Conservation (phyloP, 2,888 invertebrate genomes). For the Phasia obesa region DNA sequence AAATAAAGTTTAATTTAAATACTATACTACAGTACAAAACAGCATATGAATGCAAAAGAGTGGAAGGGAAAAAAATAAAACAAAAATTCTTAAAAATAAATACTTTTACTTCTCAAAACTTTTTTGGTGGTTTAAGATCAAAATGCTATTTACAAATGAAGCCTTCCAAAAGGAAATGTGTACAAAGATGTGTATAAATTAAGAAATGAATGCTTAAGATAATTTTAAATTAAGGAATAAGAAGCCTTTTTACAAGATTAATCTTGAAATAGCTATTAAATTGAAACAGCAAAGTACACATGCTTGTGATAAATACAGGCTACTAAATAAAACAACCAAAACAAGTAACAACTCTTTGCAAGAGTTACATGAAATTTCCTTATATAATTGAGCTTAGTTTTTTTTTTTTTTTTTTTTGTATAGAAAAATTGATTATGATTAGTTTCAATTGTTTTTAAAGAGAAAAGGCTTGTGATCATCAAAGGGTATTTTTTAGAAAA, state of each 20-base stretch:
- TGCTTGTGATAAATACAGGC: conserved; percentile 57
- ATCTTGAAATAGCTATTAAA: conserved; percentile 18
- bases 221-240: conserved; percentile 50
- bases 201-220: conserved; percentile 51
- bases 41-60: conserved; percentile 41
- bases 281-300: conserved; percentile 43
- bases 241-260: conserved; percentile 54
- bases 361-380: conserved; percentile 53
- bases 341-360: conserved; percentile 44
- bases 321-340: conserved; percentile 49
- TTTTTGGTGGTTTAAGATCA: conserved; percentile 47
- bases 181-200: conserved; percentile 40
- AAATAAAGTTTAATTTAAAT: conserved; percentile 20
- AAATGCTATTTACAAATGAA: conserved; percentile 70
- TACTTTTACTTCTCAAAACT: conserved; percentile 42
- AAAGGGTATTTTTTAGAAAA: conserved; percentile 18
- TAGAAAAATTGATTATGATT: conserved; percentile 28
- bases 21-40: conserved; percentile 51
- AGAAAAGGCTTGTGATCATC: conserved; percentile 40
- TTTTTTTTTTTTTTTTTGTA: conserved; percentile 40
- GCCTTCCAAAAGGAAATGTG: conserved; percentile 59
- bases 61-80: conserved; percentile 34
- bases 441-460: conserved; percentile 38
- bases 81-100: conserved; percentile 62
- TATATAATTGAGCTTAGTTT: conserved; percentile 60